Percentiles rank a stretch among this genome's conserved stretches.
Evolutionary conservation across 2,797 vertebrate genomes (phyloP).

Genomic region (Bucorvus abyssinicus): DNA sequence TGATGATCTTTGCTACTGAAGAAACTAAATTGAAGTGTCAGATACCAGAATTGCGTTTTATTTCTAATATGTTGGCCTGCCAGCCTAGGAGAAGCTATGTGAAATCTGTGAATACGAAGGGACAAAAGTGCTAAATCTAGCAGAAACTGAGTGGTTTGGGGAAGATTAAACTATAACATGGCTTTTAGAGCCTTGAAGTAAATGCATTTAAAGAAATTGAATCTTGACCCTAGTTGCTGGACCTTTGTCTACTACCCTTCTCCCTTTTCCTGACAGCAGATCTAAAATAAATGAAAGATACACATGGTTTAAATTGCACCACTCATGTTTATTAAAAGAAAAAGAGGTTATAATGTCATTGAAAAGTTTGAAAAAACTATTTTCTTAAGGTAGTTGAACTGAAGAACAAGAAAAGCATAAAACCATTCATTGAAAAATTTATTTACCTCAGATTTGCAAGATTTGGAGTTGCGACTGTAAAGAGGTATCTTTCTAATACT

Average conservation of each 20-base stretch:
- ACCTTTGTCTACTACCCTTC: background rate
- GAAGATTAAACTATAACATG: constrained; percentile 52
- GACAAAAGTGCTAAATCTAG: constrained; percentile 71
- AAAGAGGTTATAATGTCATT: background rate
- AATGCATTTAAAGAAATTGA: constrained; percentile 51
- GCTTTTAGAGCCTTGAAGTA: constrained; percentile 51
- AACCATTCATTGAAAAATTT: background rate
- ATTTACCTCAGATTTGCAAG: background rate
- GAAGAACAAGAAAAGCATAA: background rate
- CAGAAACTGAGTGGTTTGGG: constrained; percentile 45
- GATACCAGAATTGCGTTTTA: constrained; percentile 80
- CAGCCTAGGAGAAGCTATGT: constrained; percentile 71
- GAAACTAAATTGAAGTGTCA: constrained; percentile 82
- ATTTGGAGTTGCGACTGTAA: background rate
- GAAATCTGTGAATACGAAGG: constrained; percentile 71
- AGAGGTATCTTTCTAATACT: background rate
- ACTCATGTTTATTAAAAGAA: background rate
- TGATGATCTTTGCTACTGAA: constrained; percentile 78
- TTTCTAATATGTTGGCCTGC: constrained; percentile 81
- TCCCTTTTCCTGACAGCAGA: background rate
- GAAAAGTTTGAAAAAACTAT: background rate
- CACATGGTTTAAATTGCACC: background rate
- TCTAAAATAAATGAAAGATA: background rate
- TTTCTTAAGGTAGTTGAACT: background rate
- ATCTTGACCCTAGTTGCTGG: background rate